A percentile compares a stretch with the other conserved stretches of the same genome.
Conservation (phyloP, 1,140 invertebrate genomes). For the Drosophila pectinifera region DNA sequence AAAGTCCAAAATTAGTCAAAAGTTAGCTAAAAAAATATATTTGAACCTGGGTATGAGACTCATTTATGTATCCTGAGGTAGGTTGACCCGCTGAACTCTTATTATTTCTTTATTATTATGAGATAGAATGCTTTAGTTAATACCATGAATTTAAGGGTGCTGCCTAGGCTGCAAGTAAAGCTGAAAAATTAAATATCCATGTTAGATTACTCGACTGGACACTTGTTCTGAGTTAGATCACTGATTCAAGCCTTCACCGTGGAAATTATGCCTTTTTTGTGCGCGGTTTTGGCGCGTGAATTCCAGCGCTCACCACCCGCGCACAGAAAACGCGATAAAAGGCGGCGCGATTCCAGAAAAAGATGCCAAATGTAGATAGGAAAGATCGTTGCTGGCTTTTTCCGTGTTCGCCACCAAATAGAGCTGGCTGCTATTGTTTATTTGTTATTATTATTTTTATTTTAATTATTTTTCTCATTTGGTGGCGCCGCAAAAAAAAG, state of each 20-base stretch:
- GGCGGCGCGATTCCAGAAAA: slow-evolving; percentile 53
- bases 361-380: slow-evolving; percentile 65
- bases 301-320: slow-evolving; percentile 54
- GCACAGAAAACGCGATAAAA: slow-evolving; percentile 69
- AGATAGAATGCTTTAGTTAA: no score
- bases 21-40: no score
- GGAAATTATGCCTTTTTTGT: slow-evolving; percentile 9
- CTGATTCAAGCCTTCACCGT: not conserved
- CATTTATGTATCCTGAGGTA: no score
- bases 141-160: no score
- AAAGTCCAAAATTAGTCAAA: no score
- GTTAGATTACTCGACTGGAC: no score
- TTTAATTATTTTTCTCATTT: slow-evolving; percentile 4
- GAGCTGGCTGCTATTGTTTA: slow-evolving; percentile 41
- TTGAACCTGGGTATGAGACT: no score
- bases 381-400: slow-evolving; percentile 67
- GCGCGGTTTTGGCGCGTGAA: slow-evolving; percentile 48
- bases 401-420: slow-evolving; percentile 70
- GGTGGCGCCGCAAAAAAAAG: slow-evolving; percentile 51
- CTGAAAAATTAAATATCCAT: not conserved
- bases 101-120: no score
- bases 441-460: slow-evolving; percentile 13
- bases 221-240: not conserved
- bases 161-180: no score
- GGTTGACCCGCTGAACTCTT: no score